Conservation (phyloP, 2,888 invertebrate species). For the Heliconius aoede region DNA sequence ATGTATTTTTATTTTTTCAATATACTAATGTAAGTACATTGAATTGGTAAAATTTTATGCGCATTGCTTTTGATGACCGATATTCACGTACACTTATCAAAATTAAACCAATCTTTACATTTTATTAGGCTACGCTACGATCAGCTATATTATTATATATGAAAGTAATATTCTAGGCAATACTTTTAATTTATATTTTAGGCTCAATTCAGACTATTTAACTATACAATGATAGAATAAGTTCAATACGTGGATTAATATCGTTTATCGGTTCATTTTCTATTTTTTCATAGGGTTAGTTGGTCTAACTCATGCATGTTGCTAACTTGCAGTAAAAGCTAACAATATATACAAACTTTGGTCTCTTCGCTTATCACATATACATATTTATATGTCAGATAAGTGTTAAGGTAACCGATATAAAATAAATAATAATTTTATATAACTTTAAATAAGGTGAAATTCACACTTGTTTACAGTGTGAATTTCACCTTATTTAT, state of each 20-base stretch:
- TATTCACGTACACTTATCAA: background rate
- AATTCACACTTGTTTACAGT: background rate
- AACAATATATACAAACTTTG: no score
- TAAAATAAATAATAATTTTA: no score
- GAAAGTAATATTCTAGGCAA: slow-evolving; percentile 5
- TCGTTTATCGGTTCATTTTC: background rate
- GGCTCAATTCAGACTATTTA: background rate
- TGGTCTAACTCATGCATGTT: background rate
- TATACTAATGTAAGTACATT: background rate
- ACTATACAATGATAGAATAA: background rate
- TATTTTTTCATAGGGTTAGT: background rate
- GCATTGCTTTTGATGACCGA: background rate
- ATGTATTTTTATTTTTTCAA: no score
- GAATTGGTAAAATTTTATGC: background rate
- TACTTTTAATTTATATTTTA: slow-evolving; percentile 12
- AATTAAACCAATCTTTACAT: background rate
- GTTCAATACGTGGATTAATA: background rate
- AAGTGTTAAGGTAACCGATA: no score
- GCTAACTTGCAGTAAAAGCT: no score
- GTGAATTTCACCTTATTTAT: background rate
- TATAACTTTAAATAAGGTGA: no score
- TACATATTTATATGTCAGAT: background rate
- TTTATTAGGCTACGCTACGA: slow-evolving; percentile 4
- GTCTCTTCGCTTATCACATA: background rate
- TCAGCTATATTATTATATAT: background rate